phyloP scores from a whole-genome alignment of 1,140 invertebrate genomes.

The Drosophila nigrodunni region DNA sequence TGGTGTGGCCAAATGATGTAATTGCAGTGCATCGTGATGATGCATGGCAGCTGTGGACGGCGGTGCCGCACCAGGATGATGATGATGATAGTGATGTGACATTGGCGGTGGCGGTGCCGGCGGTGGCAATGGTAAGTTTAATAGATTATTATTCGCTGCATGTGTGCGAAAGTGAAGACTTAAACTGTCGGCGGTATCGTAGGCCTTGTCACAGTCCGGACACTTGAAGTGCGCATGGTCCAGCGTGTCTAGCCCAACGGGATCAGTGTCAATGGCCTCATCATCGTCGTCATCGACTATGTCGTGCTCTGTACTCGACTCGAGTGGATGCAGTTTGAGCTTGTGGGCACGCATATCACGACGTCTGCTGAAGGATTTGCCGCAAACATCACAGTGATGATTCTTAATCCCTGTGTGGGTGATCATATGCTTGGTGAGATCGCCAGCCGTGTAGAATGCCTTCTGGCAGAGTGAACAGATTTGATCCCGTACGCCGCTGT shows the following conservation, averaged over 20 bases:
- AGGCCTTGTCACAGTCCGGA: constrained; percentile 83
- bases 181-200: constrained; percentile 71
- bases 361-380: constrained; percentile 89
- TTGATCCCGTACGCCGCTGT: constrained; percentile 87
- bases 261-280: constrained; percentile 75
- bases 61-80: constrained; percentile 45
- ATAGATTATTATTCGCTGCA: constrained; percentile 66
- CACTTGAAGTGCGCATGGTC: constrained; percentile 78
- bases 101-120: constrained; percentile 63
- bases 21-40: constrained; percentile 61
- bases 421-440: constrained; percentile 89
- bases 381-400: constrained; percentile 91
- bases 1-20: constrained; percentile 66
- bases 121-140: constrained; percentile 67
- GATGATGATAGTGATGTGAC: constrained; percentile 68
- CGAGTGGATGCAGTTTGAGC: constrained; percentile 72
- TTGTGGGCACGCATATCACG: constrained; percentile 86
- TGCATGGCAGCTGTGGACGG: constrained; percentile 51
- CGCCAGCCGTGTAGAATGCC: constrained; percentile 89
- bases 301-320: constrained; percentile 61
- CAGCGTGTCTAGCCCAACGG: constrained; percentile 65
- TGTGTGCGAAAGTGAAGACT: constrained; percentile 79
- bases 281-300: constrained; percentile 78
- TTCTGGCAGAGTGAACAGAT: constrained; percentile 89
- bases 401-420: constrained; percentile 91